Evolutionary conservation across 2,113 vertebrate species (phyloP).

Genomic region (Pionites leucogaster): DNA sequence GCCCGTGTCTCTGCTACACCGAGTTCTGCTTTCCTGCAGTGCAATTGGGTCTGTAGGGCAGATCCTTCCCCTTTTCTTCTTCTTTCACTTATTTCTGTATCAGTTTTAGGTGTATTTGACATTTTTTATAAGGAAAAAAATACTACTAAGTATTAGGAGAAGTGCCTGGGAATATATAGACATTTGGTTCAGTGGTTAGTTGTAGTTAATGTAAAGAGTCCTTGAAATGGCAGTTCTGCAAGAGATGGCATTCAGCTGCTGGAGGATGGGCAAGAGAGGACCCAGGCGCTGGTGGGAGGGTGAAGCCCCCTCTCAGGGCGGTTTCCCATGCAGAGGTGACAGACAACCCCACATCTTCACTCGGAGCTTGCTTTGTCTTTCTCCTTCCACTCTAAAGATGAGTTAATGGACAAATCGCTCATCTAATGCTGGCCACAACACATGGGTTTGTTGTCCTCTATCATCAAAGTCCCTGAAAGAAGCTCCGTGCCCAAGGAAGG

Average conservation of each 20-base stretch:
- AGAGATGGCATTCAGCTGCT: neutral
- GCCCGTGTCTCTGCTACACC: accelerated
- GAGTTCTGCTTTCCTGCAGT: neutral
- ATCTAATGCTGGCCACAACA: neutral
- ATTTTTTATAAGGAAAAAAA: neutral
- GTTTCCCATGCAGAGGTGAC: neutral
- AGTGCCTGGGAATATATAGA: neutral
- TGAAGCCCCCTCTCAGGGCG: neutral
- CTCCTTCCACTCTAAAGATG: neutral
- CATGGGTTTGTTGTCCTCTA: neutral
- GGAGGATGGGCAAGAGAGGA: neutral
- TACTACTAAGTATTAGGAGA: neutral
- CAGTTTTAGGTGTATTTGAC: neutral
- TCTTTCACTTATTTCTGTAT: neutral
- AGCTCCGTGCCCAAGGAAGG: neutral
- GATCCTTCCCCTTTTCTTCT: neutral
- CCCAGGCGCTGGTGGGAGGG: neutral
- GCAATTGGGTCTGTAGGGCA: neutral
- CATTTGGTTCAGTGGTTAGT: neutral
- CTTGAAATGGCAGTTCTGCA: neutral
- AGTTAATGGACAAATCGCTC: neutral
- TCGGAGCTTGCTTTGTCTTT: neutral
- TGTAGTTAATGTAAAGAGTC: neutral
- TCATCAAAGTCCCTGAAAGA: neutral
- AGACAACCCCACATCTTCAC: neutral